Conservation (phyloP, 2,888 invertebrate genomes). For the Thereva nobilitata region DNA sequence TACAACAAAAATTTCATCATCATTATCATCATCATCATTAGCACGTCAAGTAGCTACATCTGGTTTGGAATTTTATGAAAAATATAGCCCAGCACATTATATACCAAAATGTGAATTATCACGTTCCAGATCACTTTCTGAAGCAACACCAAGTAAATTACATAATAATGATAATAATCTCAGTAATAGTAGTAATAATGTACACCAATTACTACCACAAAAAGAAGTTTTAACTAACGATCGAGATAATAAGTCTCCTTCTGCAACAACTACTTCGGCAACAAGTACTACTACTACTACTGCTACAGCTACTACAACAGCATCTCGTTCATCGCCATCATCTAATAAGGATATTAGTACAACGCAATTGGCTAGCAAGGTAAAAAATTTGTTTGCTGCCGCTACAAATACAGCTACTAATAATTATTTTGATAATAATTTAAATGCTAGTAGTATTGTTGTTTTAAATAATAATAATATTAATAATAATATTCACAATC, state of each 20-base stretch:
- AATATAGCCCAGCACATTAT: conserved; percentile 77
- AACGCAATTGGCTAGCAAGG: conserved; percentile 41
- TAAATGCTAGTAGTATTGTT: conserved; percentile 40
- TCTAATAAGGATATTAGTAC: conserved; percentile 36
- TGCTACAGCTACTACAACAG: conserved; percentile 4
- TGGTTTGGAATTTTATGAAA: conserved; percentile 71
- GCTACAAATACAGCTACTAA: conserved; percentile 37
- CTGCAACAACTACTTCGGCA: conserved; percentile 3
- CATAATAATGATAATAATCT: conserved; percentile 36
- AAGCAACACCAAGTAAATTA: conserved; percentile 44
- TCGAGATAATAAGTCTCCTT: conserved; percentile 25
- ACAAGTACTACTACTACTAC: conserved; percentile 23
- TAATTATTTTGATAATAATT: conserved; percentile 27
- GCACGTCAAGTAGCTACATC: conserved; percentile 64
- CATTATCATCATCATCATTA: conserved; percentile 59
- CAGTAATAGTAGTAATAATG: conserved; percentile 42
- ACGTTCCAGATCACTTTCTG: conserved; percentile 59
- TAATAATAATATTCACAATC: conserved; percentile 25
- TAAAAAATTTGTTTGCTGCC: conserved; percentile 42
- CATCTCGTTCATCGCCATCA: conserved; percentile 36
- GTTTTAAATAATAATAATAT: conserved; percentile 35
- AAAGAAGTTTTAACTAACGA: conserved; percentile 35
- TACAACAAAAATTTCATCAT: conserved; percentile 48
- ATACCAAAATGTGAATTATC: conserved; percentile 63
- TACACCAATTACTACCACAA: conserved; percentile 39